A percentile compares a stretch with the other conserved stretches of the same genome.
Evolutionary conservation across 2,113 vertebrate genomes (phyloP).

Genomic region (Prochilodus magdalenae): DNA sequence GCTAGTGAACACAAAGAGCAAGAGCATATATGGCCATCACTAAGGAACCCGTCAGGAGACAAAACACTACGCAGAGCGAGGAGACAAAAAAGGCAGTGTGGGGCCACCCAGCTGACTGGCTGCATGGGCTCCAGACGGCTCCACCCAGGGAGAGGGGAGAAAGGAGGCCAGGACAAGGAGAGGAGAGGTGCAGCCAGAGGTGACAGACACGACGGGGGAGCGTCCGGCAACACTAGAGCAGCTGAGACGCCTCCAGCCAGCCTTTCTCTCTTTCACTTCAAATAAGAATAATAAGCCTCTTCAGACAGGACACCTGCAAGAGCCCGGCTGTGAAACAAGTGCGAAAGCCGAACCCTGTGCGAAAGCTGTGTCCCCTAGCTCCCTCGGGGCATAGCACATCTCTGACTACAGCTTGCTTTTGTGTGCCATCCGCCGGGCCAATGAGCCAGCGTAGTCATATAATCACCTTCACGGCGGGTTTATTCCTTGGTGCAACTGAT

Average conservation of each 20-base stretch:
- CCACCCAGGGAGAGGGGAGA: neutral
- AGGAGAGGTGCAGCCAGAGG: slow-evolving; percentile 25
- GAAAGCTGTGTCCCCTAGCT: slow-evolving; percentile 8
- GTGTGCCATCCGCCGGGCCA: slow-evolving; percentile 16
- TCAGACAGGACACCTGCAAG: slow-evolving; percentile 53
- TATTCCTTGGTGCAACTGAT: neutral
- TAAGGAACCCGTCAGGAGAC: neutral
- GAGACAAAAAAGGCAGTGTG: slow-evolving; percentile 21
- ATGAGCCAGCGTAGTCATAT: neutral
- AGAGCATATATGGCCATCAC: neutral
- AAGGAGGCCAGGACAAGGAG: neutral
- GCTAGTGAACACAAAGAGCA: slow-evolving; percentile 4
- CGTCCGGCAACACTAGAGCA: slow-evolving; percentile 16
- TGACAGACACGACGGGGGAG: slow-evolving; percentile 34
- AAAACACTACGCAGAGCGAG: neutral
- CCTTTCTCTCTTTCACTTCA: slow-evolving; percentile 39
- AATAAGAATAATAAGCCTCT: slow-evolving; percentile 40
- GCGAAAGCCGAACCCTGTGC: slow-evolving; percentile 33
- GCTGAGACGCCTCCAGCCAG: slow-evolving; percentile 38
- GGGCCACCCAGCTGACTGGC: neutral
- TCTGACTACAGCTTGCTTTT: neutral
- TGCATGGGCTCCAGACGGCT: neutral
- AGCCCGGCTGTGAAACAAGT: slow-evolving; percentile 42
- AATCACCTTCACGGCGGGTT: slow-evolving; percentile 5
- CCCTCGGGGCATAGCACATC: slow-evolving; percentile 19